Percentiles rank a stretch among this genome's conserved stretches.
Conservation (phyloP, 2,888 invertebrate genomes). For the Mesorhabditis sp. region DNA sequence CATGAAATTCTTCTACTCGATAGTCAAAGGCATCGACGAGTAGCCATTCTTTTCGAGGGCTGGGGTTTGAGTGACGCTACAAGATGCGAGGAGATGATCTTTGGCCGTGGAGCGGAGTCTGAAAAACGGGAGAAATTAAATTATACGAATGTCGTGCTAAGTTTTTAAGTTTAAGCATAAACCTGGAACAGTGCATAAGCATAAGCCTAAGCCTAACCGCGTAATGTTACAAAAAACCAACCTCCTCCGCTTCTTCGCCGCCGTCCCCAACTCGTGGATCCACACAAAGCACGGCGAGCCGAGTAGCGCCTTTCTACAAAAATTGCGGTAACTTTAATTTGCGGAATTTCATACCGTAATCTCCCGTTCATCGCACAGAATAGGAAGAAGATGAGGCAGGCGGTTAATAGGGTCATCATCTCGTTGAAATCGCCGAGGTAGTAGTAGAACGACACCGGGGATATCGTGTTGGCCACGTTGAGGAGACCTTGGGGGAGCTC, state of each 20-base stretch:
- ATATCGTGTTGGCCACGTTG: constrained; percentile 36
- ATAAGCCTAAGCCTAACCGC: too few species aligned
- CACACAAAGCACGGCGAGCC: background rate
- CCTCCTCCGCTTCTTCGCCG: constrained; percentile 1
- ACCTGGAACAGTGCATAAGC: too few species aligned
- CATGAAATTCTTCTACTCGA: background rate
- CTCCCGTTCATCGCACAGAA: constrained; percentile 50
- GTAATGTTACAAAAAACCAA: background rate
- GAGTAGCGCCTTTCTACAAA: background rate
- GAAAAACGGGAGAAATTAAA: background rate
- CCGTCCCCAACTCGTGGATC: background rate
- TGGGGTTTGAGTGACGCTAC: constrained; percentile 5
- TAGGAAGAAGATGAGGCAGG: constrained; percentile 48
- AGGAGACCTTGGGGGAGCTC: constrained; percentile 51
- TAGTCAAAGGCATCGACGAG: background rate
- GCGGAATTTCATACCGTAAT: constrained; percentile 16
- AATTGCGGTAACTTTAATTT: background rate
- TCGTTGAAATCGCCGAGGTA: constrained; percentile 45
- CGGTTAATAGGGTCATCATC: constrained; percentile 47
- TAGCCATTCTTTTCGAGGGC: constrained; percentile 4
- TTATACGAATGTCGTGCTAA: background rate
- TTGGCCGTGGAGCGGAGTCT: background rate
- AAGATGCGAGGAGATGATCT: background rate
- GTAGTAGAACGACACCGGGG: constrained; percentile 18
- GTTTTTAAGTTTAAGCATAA: too few species aligned